Percentiles rank a stretch among this genome's conserved stretches.
Conservation (phyloP, 2,797 vertebrate species). For the Cyprinodon diabolis region DNA sequence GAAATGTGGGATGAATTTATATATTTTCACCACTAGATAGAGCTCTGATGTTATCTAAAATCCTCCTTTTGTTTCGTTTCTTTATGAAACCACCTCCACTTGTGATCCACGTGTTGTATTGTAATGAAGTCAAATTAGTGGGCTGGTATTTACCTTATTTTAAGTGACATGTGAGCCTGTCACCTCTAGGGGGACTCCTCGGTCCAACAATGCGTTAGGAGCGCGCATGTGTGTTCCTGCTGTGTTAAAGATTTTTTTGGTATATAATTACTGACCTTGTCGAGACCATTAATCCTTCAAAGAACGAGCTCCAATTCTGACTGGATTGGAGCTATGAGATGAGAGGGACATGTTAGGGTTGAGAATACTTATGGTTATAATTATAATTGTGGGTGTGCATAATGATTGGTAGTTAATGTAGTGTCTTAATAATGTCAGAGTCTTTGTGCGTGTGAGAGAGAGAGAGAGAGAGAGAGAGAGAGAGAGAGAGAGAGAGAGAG, state of each 20-base stretch:
- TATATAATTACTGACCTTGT: conserved; percentile 1
- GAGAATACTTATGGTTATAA: no score
- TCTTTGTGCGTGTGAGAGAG: not conserved
- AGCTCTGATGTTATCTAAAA: conserved; percentile 5
- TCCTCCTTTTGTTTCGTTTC: not conserved
- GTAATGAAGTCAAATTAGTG: no score
- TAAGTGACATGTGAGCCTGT: conserved; percentile 1
- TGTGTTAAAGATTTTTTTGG: not conserved
- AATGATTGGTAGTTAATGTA: conserved; percentile 5
- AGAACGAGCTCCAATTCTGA: not conserved
- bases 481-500: conserved; percentile 26
- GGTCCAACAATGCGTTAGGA: conserved; percentile 45
- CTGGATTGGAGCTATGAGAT: not conserved
- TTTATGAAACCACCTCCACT: not conserved
- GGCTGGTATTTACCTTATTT: not conserved
- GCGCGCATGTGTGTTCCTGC: not conserved
- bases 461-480: conserved; percentile 19
- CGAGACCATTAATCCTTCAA: not conserved
- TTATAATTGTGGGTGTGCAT: not conserved
- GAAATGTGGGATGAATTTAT: not conserved
- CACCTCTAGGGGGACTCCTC: conserved; percentile 72
- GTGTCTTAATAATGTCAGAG: conserved; percentile 3
- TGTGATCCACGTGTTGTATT: not conserved
- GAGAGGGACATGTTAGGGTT: not conserved
- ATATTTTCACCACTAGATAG: conserved; percentile 33